A percentile compares a stretch with the other conserved stretches of the same genome.
These are phyloP conservation scores for Astyanax mexicanus DNA, from an alignment of 2,797 vertebrate species.

Conservation along the genomic window DNA sequence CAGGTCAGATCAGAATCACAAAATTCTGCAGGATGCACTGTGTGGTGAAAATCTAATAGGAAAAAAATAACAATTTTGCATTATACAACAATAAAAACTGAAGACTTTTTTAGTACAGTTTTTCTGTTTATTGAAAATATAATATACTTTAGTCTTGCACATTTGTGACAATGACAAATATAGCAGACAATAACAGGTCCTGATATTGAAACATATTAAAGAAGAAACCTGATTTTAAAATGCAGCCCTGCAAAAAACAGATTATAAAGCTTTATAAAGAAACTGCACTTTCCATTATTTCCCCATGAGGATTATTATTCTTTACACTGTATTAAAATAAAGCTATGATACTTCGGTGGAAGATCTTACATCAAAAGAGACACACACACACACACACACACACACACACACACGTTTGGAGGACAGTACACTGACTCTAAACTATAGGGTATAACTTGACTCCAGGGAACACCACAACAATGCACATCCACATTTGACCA, in stretches of 20 bases:
- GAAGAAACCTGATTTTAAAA: slow-evolving; percentile 13
- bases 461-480: neutral
- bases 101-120: too few species aligned
- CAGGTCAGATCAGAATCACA: too few species aligned
- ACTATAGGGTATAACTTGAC: neutral
- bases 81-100: too few species aligned
- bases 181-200: slow-evolving; percentile 30
- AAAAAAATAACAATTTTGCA: neutral
- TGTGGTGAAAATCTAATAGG: too few species aligned
- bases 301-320: neutral
- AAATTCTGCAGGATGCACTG: too few species aligned
- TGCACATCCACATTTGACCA: neutral
- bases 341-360: slow-evolving; percentile 5
- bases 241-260: neutral
- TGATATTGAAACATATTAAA: slow-evolving; percentile 12
- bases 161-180: slow-evolving; percentile 64
- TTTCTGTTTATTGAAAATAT: slow-evolving; percentile 72
- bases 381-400: neutral
- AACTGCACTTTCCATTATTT: neutral
- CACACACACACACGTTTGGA: neutral
- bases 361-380: neutral
- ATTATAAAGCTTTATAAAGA: neutral
- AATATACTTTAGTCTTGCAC: slow-evolving; percentile 58
- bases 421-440: neutral
- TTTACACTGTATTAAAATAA: slow-evolving; percentile 14